A percentile compares a stretch with the other conserved stretches of the same genome.
These are phyloP conservation scores for Bradypodion ventrale DNA, from an alignment of 2,797 vertebrate genomes.

Conservation along the genomic window DNA sequence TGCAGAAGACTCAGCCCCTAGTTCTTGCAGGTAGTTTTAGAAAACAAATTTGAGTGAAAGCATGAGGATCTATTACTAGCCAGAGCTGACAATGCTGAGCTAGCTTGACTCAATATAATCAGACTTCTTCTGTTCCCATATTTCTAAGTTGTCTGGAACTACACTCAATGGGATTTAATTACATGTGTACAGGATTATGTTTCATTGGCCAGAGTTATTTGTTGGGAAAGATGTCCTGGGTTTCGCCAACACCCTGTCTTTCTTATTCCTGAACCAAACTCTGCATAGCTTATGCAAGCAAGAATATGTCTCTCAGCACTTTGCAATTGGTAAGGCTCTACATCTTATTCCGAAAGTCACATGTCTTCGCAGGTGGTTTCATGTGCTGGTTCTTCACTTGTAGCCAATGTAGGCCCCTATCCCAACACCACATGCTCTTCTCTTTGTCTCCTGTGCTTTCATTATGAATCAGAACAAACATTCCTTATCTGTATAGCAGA, in stretches of 20 bases:
- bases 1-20: too few species aligned
- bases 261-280: not conserved
- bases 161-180: too few species aligned
- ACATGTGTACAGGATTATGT: too few species aligned
- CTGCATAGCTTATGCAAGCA: not conserved
- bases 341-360: slow-evolving; percentile 26
- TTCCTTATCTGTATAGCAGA: slow-evolving; percentile 32
- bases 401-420: slow-evolving; percentile 24
- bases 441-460: slow-evolving; percentile 45
- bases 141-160: too few species aligned
- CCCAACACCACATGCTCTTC: not conserved
- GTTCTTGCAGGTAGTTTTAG: too few species aligned
- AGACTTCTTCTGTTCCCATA: too few species aligned
- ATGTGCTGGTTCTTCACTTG: not conserved
- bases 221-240: not conserved
- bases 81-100: too few species aligned
- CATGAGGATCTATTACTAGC: too few species aligned
- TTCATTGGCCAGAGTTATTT: not conserved
- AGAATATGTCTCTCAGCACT: not conserved
- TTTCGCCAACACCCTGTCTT: not conserved
- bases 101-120: too few species aligned
- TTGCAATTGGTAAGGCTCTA: not conserved
- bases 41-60: too few species aligned
- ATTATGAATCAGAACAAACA: slow-evolving; percentile 47
- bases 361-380: not conserved